phyloP scores from a whole-genome alignment of 2,113 vertebrate species.

The Atlantisia rogersi region DNA sequence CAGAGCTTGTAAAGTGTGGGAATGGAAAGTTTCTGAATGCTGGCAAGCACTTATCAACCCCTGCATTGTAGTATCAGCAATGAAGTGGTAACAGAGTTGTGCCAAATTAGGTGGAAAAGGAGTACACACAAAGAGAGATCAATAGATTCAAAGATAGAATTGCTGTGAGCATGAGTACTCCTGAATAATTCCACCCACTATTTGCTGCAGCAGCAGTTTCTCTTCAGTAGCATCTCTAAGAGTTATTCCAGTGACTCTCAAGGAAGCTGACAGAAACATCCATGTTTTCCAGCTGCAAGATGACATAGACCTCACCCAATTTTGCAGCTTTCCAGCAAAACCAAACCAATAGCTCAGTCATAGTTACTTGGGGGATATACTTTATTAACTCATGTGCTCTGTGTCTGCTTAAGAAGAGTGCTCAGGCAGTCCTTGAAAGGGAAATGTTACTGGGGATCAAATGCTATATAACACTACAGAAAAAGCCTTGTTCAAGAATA shows the following conservation, averaged over 20 bases:
- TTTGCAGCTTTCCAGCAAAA: not conserved
- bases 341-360: not conserved
- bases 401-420: not conserved
- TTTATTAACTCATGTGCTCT: not conserved
- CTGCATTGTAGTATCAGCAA: conserved; percentile 32
- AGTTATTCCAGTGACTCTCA: not conserved
- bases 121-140: not conserved
- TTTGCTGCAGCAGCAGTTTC: conserved; percentile 1
- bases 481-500: not conserved
- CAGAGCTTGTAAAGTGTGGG: conserved; percentile 54
- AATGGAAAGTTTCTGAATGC: conserved; percentile 64
- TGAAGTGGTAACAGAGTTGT: conserved; percentile 5
- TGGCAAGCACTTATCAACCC: conserved; percentile 52
- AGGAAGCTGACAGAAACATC: not conserved
- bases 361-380: not conserved
- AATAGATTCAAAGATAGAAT: conserved; percentile 2
- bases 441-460: not conserved
- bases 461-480: not conserved
- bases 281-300: not conserved
- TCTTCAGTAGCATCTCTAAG: not conserved
- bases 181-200: not conserved
- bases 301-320: not conserved
- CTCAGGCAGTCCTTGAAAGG: not conserved
- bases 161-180: not conserved
- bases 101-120: conserved; percentile 62